A percentile compares a stretch with the other conserved stretches of the same genome.
Evolutionary conservation across 2,888 invertebrate species (phyloP).

Genomic region (Coelogynopora nodosa): DNA sequence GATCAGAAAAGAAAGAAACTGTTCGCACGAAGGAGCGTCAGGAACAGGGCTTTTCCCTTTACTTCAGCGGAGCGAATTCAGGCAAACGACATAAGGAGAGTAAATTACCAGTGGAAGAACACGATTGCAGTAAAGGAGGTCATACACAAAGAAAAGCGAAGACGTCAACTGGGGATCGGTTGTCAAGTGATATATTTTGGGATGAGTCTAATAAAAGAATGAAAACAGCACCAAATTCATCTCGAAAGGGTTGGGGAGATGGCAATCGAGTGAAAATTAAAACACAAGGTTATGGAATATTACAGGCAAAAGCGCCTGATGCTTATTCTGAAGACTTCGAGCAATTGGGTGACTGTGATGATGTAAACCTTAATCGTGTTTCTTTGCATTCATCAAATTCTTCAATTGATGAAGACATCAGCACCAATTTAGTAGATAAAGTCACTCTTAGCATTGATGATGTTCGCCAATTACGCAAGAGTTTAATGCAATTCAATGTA

Average conservation of each 20-base stretch:
- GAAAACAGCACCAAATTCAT: not conserved
- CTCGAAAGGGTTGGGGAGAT: slow-evolving; percentile 2
- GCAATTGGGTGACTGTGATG: not conserved
- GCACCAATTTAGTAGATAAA: not conserved
- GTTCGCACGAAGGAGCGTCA: slow-evolving; percentile 6
- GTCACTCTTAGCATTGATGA: slow-evolving; percentile 18
- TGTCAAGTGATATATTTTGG: not conserved
- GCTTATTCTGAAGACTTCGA: not conserved
- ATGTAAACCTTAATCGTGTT: too few relatives aligned
- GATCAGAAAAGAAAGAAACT: not conserved
- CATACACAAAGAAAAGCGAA: slow-evolving; percentile 8
- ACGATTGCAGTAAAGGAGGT: not conserved
- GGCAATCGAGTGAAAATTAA: not conserved
- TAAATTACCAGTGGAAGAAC: not conserved
- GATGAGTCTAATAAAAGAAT: not conserved
- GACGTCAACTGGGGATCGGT: slow-evolving; percentile 36
- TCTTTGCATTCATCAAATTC: not conserved
- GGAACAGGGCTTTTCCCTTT: slow-evolving; percentile 60
- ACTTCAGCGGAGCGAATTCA: slow-evolving; percentile 58
- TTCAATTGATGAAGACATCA: not conserved
- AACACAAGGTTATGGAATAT: not conserved
- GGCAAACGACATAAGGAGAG: not conserved
- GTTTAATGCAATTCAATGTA: not conserved
- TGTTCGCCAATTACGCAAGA: not conserved
- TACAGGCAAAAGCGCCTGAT: not conserved